Conservation (phyloP, 1,140 invertebrate species). For the Bilobella aurantiaca region DNA sequence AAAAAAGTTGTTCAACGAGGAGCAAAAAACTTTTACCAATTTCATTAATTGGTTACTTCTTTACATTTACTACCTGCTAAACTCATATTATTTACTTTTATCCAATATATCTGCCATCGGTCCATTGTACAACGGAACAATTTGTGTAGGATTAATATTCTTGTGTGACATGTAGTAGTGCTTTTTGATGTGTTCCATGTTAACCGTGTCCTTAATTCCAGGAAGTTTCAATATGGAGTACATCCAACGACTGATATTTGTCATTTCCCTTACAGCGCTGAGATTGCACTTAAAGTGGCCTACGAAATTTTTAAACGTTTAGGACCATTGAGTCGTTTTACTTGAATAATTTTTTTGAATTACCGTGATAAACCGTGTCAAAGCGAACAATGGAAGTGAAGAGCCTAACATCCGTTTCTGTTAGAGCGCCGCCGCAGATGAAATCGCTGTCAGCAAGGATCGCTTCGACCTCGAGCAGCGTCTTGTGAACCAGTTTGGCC, state of each 20-base stretch:
- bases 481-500: constrained; percentile 18
- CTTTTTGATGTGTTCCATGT: constrained; percentile 33
- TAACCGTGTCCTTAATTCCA: constrained; percentile 22
- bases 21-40: no score
- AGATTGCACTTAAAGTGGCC: constrained; percentile 32
- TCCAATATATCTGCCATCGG: no score
- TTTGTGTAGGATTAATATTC: constrained; percentile 24
- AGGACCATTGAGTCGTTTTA: no score
- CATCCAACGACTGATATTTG: constrained; percentile 23
- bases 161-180: constrained; percentile 29
- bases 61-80: neutral
- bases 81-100: neutral
- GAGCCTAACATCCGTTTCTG: constrained; percentile 27
- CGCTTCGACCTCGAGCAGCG: constrained; percentile 21
- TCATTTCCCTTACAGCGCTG: constrained; percentile 20
- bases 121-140: constrained; percentile 29
- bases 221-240: constrained; percentile 16
- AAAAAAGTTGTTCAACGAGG: neutral
- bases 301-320: no score
- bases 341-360: no score
- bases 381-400: constrained; percentile 22
- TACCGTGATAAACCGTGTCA: constrained; percentile 27
- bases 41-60: neutral
- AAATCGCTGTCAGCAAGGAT: constrained; percentile 16
- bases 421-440: constrained; percentile 21